These are phyloP conservation scores for Onychostoma macrolepis DNA, from an alignment of 2,113 vertebrate genomes.

Conservation along the genomic window DNA sequence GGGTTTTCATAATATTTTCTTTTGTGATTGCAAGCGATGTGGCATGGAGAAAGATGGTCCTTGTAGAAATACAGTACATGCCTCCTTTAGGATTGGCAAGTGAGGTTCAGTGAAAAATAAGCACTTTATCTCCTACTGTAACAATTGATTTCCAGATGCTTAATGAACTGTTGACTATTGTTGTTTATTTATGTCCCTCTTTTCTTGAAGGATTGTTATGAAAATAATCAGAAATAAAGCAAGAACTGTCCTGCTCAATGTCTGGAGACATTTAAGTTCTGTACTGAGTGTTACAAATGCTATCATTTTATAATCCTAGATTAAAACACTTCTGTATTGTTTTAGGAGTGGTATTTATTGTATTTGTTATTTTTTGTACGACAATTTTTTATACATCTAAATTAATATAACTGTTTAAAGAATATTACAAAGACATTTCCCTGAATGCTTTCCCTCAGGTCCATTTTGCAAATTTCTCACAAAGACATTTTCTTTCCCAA, in stretches of 20 bases:
- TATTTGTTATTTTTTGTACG: slow-evolving; percentile 56
- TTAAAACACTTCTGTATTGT: slow-evolving; percentile 43
- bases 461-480: too few relatives aligned
- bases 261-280: slow-evolving; percentile 53
- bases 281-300: slow-evolving; percentile 23
- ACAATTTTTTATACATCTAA: slow-evolving; percentile 28
- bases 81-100: background rate
- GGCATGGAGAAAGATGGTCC: background rate
- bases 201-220: background rate
- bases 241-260: slow-evolving; percentile 33
- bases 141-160: background rate
- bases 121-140: background rate
- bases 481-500: too few relatives aligned
- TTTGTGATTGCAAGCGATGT: background rate
- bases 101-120: background rate
- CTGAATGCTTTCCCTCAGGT: too few relatives aligned
- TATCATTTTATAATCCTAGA: slow-evolving; percentile 49
- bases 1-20: background rate
- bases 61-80: background rate
- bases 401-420: slow-evolving; percentile 7
- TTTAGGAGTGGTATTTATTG: slow-evolving; percentile 47
- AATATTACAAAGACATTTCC: background rate
- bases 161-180: background rate
- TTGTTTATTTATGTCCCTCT: background rate
- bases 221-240: background rate